Base-by-base conservation (phyloP, 2,888 invertebrate species). In the Acrobeloides nanus region DNA sequence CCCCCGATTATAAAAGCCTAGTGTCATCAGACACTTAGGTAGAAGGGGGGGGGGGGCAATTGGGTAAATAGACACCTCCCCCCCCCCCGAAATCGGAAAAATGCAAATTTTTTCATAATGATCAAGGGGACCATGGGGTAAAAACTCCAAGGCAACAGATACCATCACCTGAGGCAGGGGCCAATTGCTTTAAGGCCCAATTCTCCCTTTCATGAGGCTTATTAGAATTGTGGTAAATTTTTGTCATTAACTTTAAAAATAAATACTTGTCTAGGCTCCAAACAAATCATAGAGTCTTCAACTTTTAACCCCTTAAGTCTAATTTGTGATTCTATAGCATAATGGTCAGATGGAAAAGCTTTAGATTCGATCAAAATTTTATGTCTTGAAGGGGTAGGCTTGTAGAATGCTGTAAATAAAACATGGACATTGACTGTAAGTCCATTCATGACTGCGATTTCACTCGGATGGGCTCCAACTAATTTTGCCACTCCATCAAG, bases 271-370 rank as follows among this genome's bases (percentile, higher is more conserved):
- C 79, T 63, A 17, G 80, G 78, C 43, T 74, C 61, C 6, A 80
- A 23, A 27, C 72, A 64, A 4, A 81, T 46, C 68, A 81, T 69
- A 42, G 75, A 74, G 2, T 75, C 73, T 6, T 74, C 70, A 1
- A 79, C 77, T 46, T 77, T 71, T 42, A 73, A 75, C 2, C 79
- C 80, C 54, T 77, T 75, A 7, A 78, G 63, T 29, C 71, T 57
- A 18, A 80, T 73, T 58, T 81, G 80, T 20, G 80, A 80, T 57
- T 77, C 76, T 46, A 80, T 73, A 0, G 78, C 77, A 66, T 80
- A 81, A 62, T 78, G 75, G 68, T 81, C 81, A 2, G 81, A 81
- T 0, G 80, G 80, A 63, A 81, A 81, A 2, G 81, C 79, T 48
- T 77, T 76, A 1, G 74, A 73, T 62, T 81, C 81, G 24, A 80